phyloP scores from a whole-genome alignment of 2,797 vertebrate genomes.

The Microctenopoma lineatum region DNA sequence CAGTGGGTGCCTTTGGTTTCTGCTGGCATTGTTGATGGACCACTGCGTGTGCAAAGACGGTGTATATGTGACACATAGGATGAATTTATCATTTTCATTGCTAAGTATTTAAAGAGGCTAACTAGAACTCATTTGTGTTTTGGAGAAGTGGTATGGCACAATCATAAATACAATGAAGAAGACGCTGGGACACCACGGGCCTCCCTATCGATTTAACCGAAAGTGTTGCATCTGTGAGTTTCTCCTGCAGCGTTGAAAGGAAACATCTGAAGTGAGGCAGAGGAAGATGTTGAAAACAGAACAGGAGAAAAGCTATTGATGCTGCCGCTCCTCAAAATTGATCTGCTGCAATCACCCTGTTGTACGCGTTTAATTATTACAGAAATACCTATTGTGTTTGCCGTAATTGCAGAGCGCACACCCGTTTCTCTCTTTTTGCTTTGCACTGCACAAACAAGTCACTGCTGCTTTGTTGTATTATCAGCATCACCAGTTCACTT shows the following conservation, averaged over 20 bases:
- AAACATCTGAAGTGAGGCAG: constrained; percentile 25
- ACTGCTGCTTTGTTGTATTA: constrained; percentile 39
- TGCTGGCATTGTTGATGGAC: constrained; percentile 13
- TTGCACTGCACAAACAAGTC: constrained; percentile 40
- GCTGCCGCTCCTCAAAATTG: constrained; percentile 27
- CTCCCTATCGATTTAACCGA: constrained; percentile 43
- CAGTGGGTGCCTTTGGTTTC: constrained; percentile 16
- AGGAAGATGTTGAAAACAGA: constrained; percentile 36
- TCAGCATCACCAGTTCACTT: constrained; percentile 38
- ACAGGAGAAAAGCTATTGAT: constrained; percentile 20
- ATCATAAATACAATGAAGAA: constrained; percentile 47
- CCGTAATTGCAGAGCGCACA: constrained; percentile 51
- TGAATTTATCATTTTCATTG: constrained; percentile 40
- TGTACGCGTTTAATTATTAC: constrained; percentile 66
- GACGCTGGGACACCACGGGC: constrained; percentile 44
- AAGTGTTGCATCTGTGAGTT: constrained; percentile 28
- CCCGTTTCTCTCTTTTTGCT: constrained; percentile 18
- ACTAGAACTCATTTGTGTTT: constrained; percentile 46
- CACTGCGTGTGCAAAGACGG: constrained; percentile 14
- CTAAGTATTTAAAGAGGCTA: constrained; percentile 47
- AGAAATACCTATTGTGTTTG: constrained; percentile 40
- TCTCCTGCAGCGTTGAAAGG: constrained; percentile 17
- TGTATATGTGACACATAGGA: constrained; percentile 4
- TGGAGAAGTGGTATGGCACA: constrained; percentile 39
- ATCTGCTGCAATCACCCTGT: constrained; percentile 28